A percentile compares a stretch with the other conserved stretches of the same genome.
phyloP scores from a whole-genome alignment of 2,113 vertebrate genomes.

The Mobula birostris region DNA sequence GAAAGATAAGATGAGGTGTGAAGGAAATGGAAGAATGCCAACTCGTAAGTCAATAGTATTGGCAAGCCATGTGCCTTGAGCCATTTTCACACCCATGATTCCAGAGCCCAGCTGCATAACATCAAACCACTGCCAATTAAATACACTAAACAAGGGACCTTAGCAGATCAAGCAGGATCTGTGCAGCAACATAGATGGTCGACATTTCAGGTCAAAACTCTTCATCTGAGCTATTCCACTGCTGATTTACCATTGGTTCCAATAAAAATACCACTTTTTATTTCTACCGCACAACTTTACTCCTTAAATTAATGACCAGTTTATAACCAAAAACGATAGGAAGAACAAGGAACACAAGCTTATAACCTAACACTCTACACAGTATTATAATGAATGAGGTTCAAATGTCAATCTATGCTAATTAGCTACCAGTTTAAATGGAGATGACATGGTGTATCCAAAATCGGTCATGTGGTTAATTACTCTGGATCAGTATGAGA shows the following conservation, averaged over 20 bases:
- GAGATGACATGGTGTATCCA: not conserved
- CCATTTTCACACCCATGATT: not conserved
- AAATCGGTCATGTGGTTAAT: not conserved
- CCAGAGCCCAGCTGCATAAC: too few species aligned
- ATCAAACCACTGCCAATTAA: too few species aligned
- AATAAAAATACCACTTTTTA: not conserved
- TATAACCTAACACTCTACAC: not conserved
- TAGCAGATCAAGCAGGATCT: too few species aligned
- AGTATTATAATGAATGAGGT: not conserved
- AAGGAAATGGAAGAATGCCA: not conserved
- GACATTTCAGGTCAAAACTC: too few species aligned
- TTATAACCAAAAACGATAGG: not conserved
- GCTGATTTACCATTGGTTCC: too few species aligned
- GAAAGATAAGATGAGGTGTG: not conserved
- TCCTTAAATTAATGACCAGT: not conserved
- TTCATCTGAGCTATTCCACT: too few species aligned
- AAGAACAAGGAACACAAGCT: not conserved
- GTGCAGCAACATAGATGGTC: too few species aligned
- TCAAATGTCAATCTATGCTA: not conserved
- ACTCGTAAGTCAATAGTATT: not conserved
- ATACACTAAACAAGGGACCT: too few species aligned
- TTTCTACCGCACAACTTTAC: not conserved
- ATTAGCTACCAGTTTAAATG: not conserved
- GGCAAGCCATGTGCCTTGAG: too few species aligned
- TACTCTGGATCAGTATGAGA: not conserved